Percentiles rank a stretch among this genome's conserved stretches.
phyloP scores from a whole-genome alignment of 2,888 invertebrate genomes.

The Ormia ochracea region DNA sequence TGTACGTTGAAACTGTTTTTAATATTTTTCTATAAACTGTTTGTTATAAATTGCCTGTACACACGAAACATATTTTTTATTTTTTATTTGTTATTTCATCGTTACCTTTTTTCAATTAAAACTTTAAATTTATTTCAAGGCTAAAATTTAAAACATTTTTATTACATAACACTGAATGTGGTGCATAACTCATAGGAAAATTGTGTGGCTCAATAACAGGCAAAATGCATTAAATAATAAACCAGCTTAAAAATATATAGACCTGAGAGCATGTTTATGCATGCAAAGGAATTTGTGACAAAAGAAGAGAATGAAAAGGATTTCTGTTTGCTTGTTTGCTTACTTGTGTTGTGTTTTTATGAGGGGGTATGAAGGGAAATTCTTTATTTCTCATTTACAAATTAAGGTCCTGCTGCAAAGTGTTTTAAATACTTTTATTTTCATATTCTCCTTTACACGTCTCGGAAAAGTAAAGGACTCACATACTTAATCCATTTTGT shows the following conservation, averaged over 20 bases:
- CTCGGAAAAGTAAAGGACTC: constrained; percentile 1
- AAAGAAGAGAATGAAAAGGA: background rate
- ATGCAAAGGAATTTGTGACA: background rate
- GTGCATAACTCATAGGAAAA: background rate
- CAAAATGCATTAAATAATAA: background rate
- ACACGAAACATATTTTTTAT: constrained; percentile 19
- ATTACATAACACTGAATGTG: background rate
- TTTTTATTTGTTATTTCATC: background rate
- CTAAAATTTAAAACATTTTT: background rate
- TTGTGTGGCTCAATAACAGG: background rate
- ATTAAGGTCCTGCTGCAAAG: background rate
- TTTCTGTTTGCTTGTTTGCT: no score
- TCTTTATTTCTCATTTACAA: constrained; percentile 10
- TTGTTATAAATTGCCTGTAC: constrained; percentile 30
- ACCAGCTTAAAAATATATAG: background rate
- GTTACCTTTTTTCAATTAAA: constrained; percentile 29
- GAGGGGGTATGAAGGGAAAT: background rate
- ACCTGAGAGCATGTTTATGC: no score
- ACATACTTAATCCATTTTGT: background rate
- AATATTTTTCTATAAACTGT: background rate
- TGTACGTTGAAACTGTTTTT: background rate
- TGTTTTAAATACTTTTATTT: background rate
- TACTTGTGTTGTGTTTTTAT: background rate
- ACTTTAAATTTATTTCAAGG: constrained; percentile 29
- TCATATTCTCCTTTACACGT: background rate